Percentiles rank a stretch among this genome's conserved stretches.
phyloP scores from a whole-genome alignment of 2,888 invertebrate species.

The Agrotis puta region DNA sequence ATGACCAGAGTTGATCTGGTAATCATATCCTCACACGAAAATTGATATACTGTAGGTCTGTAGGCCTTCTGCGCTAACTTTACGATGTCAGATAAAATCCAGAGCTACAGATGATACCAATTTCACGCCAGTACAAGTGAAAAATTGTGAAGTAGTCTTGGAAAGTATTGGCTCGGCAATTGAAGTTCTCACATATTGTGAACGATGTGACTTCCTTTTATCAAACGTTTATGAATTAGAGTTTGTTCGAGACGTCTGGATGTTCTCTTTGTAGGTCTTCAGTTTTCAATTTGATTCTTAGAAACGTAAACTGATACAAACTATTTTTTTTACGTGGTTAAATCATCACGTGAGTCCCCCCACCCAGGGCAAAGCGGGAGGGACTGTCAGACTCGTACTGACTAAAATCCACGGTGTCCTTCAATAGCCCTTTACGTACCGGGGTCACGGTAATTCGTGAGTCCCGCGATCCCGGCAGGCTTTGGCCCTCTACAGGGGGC shows the following conservation, averaged over 20 bases:
- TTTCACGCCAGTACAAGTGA: conserved; percentile 55
- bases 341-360: too few relatives aligned
- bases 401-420: too few relatives aligned
- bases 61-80: conserved; percentile 21
- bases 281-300: background rate
- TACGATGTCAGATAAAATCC: conserved; percentile 13
- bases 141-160: conserved; percentile 56
- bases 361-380: too few relatives aligned
- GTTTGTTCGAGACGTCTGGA: background rate
- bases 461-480: too few relatives aligned
- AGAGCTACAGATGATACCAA: conserved; percentile 62
- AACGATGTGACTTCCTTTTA: conserved; percentile 42
- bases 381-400: too few relatives aligned
- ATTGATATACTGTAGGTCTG: too few relatives aligned
- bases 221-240: conserved; percentile 7
- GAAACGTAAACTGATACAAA: background rate
- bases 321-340: too few relatives aligned
- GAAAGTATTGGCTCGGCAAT: conserved; percentile 50
- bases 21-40: too few relatives aligned
- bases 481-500: too few relatives aligned
- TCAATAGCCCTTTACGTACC: too few relatives aligned
- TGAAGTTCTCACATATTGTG: conserved; percentile 52
- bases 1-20: too few relatives aligned
- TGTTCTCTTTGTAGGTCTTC: background rate
- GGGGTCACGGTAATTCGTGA: too few relatives aligned